Evolutionary conservation across 2,888 invertebrate species (phyloP).

Genomic region (Epinotia nisella): DNA sequence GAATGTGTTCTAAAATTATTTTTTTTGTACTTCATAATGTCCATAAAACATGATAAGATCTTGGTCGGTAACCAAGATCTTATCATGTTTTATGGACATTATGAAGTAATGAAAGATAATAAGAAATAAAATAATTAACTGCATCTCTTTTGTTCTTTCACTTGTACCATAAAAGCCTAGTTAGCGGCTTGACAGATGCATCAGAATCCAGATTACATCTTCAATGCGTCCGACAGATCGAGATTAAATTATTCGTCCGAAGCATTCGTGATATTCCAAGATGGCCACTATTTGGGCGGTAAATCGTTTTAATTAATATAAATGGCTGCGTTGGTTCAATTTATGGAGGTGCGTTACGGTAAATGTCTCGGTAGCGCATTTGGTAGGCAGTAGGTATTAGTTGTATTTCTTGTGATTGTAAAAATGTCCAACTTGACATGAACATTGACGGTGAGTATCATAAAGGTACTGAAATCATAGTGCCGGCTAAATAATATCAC

Average conservation of each 20-base stretch:
- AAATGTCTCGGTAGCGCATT: conserved; percentile 19
- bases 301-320: conserved; percentile 50
- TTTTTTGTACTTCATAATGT: no score
- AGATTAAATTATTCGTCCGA: conserved; percentile 50
- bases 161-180: conserved; percentile 31
- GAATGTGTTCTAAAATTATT: no score
- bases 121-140: neutral
- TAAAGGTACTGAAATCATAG: no score
- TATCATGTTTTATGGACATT: neutral
- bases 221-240: conserved; percentile 53
- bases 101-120: neutral
- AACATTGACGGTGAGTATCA: no score
- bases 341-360: conserved; percentile 38
- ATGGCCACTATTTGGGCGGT: conserved; percentile 39
- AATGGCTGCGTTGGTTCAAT: conserved; percentile 47
- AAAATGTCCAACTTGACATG: no score
- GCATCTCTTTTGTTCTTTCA: neutral
- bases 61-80: no score
- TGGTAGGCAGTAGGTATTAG: conserved; percentile 2
- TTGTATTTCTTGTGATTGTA: no score
- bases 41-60: no score
- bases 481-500: no score
- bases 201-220: conserved; percentile 54
- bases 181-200: conserved; percentile 55
- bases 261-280: conserved; percentile 42